Evolutionary conservation across 1,140 invertebrate genomes (phyloP).

Genomic region (Reticulitermes speratus): DNA sequence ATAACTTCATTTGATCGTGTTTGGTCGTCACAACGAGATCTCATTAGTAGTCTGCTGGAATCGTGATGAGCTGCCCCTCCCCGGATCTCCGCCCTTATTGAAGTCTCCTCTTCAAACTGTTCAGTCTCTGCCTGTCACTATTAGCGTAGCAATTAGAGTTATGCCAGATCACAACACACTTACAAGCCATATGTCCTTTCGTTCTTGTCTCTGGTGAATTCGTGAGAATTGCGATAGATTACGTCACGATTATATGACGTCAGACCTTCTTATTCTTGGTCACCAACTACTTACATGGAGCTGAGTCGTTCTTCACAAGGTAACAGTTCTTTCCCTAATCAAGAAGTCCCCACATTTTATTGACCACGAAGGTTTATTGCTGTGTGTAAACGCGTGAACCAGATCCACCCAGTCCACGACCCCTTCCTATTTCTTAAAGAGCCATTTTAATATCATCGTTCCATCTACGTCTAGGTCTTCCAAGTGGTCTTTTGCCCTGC

Average conservation of each 20-base stretch:
- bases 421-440: no score
- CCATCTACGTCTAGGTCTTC: no score
- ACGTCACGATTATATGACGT: not conserved
- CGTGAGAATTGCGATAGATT: not conserved
- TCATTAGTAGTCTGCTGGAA: constrained; percentile 4
- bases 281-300: no score
- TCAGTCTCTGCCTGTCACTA: not conserved
- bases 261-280: no score
- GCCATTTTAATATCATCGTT: no score
- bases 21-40: not conserved
- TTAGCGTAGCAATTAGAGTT: not conserved
- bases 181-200: not conserved
- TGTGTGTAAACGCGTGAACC: no score
- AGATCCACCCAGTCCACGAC: no score
- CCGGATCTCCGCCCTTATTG: not conserved
- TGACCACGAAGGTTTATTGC: no score
- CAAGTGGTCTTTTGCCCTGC: no score
- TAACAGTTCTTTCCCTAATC: no score
- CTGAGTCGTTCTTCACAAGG: no score
- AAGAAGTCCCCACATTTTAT: no score
- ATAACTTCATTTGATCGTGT: constrained; percentile 16
- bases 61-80: not conserved
- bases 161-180: not conserved
- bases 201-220: not conserved
- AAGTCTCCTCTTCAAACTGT: not conserved